Evolutionary conservation across 30 jellyfish, hydroid and myxozoan species (phyloP).

Genomic region (Cassiopea andromeda): DNA sequence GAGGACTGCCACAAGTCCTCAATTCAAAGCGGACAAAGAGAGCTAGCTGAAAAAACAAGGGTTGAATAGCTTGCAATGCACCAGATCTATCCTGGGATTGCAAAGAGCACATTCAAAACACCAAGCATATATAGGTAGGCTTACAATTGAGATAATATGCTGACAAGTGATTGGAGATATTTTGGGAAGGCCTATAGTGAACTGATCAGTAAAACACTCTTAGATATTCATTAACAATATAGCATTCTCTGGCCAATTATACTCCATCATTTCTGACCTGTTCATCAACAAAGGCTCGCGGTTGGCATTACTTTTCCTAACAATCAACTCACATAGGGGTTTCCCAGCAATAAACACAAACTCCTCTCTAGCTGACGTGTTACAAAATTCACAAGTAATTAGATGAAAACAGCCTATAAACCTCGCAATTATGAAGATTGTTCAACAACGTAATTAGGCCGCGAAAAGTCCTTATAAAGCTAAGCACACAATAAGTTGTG

Average conservation of each 20-base stretch:
- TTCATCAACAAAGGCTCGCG: conserved; percentile 5
- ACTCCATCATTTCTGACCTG: not conserved
- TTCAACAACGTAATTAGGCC: not conserved
- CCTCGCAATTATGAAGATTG: not conserved
- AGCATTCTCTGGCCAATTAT: conserved; percentile 23
- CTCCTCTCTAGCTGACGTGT: not conserved
- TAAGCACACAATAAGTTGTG: too few species aligned
- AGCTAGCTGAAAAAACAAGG: not conserved
- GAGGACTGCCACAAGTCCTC: not conserved
- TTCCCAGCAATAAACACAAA: not conserved
- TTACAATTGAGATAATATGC: not conserved
- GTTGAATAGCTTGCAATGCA: not conserved
- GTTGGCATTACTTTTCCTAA: not conserved
- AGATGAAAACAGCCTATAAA: not conserved
- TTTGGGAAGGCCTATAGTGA: not conserved
- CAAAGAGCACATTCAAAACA: not conserved
- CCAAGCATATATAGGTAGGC: not conserved
- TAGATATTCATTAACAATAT: not conserved
- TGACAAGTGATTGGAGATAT: not conserved
- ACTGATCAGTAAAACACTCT: not conserved
- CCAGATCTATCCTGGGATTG: not conserved
- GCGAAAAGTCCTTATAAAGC: not conserved
- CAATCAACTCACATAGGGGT: not conserved
- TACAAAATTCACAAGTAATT: not conserved
- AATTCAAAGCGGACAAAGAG: not conserved